Evolutionary conservation across 2,888 invertebrate genomes (phyloP), one percentile per base, ranked within the genome.

Genomic region (Chrysolina haemoptera): DNA sequence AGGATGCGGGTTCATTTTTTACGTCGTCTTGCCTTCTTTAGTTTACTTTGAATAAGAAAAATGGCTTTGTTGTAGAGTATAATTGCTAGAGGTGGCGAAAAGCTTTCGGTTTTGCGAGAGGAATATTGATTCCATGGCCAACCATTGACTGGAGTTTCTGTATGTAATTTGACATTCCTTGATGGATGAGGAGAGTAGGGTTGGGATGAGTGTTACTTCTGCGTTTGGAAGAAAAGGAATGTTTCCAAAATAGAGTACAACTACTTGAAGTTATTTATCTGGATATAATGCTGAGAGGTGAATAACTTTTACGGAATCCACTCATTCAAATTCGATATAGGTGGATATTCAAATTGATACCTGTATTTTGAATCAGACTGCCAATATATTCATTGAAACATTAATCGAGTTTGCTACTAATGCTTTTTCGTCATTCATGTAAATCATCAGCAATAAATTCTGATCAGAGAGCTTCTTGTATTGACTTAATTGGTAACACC

Each of bases 1-100:
- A 80, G 79, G 83, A 83, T 82, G 74, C 79, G 77, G 63, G 72
- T 78, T 80, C 84, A 82, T 84, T 84, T 84, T 83, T 85, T 84
- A 84, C 78, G 65, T 66, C 67, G 69, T 50, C 62, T 40, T 50
- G 67, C 40, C 53, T 67, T 12, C 50, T 53, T 53, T n/a, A 59
- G 35, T 67, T 55, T 40, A 20, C 50, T 40, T 67, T 53, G 40
- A 35, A 53, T 53, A 67, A 40, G 53, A 48, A 67, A 53, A 67
- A 67, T 67, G 48, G 53, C 40, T 59, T 59, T 59, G 59, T 27
- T 27, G 59, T 35, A 35, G 35, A 11, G 35, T 27, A 27, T 59
- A 59, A 59, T 59, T 59, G 59, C 59, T 35, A 11, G 35, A 59
- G 59, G 59, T 59, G 59, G 59, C 35, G 35, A 59, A 59, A 59